phyloP scores from a whole-genome alignment of 2,888 invertebrate genomes.

The Drosophila stalkeri region DNA sequence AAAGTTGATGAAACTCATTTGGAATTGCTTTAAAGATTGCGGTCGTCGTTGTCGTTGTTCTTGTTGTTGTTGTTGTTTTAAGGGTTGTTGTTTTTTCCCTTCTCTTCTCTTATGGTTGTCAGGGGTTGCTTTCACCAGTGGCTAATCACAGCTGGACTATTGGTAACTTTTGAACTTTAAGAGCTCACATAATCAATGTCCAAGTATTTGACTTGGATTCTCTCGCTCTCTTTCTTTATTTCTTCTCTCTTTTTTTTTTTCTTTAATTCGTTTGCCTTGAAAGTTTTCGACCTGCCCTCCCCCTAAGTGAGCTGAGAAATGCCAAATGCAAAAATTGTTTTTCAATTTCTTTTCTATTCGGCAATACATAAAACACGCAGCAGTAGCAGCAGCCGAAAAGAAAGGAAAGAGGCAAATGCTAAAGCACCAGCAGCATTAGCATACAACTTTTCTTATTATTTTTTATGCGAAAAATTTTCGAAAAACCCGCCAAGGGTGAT shows the following conservation, averaged over 20 bases:
- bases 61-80: slow-evolving; percentile 1
- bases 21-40: slow-evolving; percentile 67
- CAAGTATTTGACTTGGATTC: slow-evolving; percentile 64
- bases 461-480: slow-evolving; percentile 77
- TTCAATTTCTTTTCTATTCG: slow-evolving; percentile 73
- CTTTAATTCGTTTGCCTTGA: slow-evolving; percentile 34
- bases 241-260: neutral
- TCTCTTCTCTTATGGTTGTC: slow-evolving; percentile 15
- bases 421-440: slow-evolving; percentile 61
- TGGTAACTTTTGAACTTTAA: slow-evolving; percentile 51
- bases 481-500: slow-evolving; percentile 49
- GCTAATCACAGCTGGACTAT: slow-evolving; percentile 49
- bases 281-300: slow-evolving; percentile 25
- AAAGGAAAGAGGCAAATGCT: slow-evolving; percentile 3
- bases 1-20: slow-evolving; percentile 74
- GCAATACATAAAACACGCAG: slow-evolving; percentile 59
- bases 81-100: slow-evolving; percentile 15
- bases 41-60: slow-evolving; percentile 15
- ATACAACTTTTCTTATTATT: slow-evolving; percentile 80
- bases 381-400: slow-evolving; percentile 16
- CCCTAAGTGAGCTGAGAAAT: slow-evolving; percentile 44
- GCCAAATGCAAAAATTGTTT: slow-evolving; percentile 74
- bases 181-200: slow-evolving; percentile 55
- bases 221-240: neutral
- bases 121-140: slow-evolving; percentile 26